Evolutionary conservation across 2,888 invertebrate genomes (phyloP).

Genomic region (Octonoba sinensis): DNA sequence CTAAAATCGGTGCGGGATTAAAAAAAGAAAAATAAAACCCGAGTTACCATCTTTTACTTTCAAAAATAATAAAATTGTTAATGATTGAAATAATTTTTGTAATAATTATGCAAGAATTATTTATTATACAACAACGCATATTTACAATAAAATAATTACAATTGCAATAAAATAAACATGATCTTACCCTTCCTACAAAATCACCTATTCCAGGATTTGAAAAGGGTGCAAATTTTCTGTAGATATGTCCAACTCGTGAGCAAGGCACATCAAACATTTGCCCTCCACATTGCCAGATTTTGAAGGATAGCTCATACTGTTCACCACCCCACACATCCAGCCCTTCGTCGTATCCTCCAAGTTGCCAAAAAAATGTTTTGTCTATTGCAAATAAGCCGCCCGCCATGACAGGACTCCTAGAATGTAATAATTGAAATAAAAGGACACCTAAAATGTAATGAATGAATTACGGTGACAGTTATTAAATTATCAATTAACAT

Average conservation of each 20-base stretch:
- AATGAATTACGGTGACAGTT: too few species aligned
- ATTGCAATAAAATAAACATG: too few species aligned
- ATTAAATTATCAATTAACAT: too few species aligned
- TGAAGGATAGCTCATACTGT: constrained; percentile 97
- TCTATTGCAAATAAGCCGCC: constrained; percentile 97
- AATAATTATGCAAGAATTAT: too few species aligned
- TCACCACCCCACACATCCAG: constrained; percentile 98
- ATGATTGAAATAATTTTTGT: too few species aligned
- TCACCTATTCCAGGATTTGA: constrained; percentile 92
- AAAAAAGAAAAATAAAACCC: too few species aligned
- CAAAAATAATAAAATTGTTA: too few species aligned
- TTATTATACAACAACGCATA: too few species aligned
- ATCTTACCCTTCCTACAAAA: constrained; percentile 80
- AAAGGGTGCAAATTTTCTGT: constrained; percentile 87
- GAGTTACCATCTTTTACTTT: too few species aligned
- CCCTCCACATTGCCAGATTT: constrained; percentile 96
- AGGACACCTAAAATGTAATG: constrained; percentile 80
- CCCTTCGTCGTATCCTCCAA: constrained; percentile 93
- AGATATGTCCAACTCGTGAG: constrained; percentile 91
- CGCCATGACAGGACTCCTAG: constrained; percentile 94
- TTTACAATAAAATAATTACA: too few species aligned
- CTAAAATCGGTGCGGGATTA: too few species aligned
- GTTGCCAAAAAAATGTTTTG: constrained; percentile 91
- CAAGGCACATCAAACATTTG: constrained; percentile 93
- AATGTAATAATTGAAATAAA: constrained; percentile 79